Conservation (phyloP, 2,113 vertebrate species). For the Dicaeum eximium region DNA sequence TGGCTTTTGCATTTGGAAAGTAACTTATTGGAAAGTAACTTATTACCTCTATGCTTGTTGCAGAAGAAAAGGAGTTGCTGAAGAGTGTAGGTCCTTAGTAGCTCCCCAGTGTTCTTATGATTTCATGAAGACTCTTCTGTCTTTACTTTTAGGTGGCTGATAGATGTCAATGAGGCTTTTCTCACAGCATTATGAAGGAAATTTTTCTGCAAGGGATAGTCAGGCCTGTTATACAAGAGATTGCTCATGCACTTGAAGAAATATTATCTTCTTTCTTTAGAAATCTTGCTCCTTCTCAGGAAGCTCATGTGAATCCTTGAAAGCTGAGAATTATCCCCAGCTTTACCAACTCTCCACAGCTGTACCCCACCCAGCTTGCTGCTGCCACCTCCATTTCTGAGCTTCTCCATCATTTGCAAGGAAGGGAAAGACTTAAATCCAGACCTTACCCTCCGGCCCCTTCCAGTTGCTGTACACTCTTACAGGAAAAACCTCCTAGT, state of each 20-base stretch:
- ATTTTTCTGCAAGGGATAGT: neutral
- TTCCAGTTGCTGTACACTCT: neutral
- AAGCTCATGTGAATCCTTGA: neutral
- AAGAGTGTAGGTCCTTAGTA: neutral
- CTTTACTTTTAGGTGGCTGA: neutral
- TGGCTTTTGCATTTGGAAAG: neutral
- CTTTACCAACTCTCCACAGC: neutral
- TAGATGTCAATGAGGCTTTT: neutral
- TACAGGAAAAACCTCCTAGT: neutral
- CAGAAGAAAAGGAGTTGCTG: neutral
- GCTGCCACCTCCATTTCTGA: neutral
- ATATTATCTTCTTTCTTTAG: neutral
- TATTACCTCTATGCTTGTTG: neutral
- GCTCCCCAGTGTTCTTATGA: neutral
- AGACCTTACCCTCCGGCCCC: fast-evolving
- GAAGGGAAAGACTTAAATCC: neutral
- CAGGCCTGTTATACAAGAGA: neutral
- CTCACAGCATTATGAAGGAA: neutral
- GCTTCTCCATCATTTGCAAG: neutral
- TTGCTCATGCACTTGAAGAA: neutral
- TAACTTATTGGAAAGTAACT: neutral
- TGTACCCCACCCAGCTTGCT: neutral
- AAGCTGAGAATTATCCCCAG: neutral
- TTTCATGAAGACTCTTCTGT: neutral
- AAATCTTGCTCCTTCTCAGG: neutral